These are phyloP conservation scores for Helicorthomorpha holstii DNA, from an alignment of 1,140 invertebrate species.

Conservation along the genomic window DNA sequence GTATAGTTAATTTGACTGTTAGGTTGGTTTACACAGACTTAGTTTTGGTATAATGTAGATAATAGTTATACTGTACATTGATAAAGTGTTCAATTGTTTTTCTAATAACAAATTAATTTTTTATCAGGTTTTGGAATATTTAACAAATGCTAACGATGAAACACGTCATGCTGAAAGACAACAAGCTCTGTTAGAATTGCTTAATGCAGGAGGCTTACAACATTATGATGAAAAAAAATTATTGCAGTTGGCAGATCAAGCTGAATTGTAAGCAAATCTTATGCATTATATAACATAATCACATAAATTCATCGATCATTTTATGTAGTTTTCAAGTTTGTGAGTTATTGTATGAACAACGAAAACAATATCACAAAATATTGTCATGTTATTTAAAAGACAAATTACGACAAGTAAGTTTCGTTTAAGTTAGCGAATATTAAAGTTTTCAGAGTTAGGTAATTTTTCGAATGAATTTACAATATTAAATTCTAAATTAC, in stretches of 20 bases:
- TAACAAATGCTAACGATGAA: constrained; percentile 30
- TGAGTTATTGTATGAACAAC: constrained; percentile 39
- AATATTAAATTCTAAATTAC: too few species aligned
- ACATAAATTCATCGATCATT: constrained; percentile 3
- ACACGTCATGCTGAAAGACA: constrained; percentile 49
- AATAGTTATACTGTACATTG: neutral
- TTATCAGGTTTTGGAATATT: constrained; percentile 30
- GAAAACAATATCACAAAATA: constrained; percentile 35
- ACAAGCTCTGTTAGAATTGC: constrained; percentile 58
- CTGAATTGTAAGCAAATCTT: constrained; percentile 40
- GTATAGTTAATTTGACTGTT: too few species aligned
- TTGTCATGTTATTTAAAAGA: constrained; percentile 40
- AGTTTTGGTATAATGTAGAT: neutral
- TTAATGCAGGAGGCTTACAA: constrained; percentile 44
- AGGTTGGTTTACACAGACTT: too few species aligned
- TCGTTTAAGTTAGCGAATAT: constrained; percentile 19
- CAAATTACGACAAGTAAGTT: constrained; percentile 27
- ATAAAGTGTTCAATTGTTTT: neutral
- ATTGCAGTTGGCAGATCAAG: constrained; percentile 38
- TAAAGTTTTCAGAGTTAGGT: constrained; percentile 22
- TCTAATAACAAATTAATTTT: too few species aligned
- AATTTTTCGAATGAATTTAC: constrained; percentile 13
- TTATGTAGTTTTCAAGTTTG: constrained; percentile 39
- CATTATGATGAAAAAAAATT: constrained; percentile 39
- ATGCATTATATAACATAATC: constrained; percentile 1